Evolutionary conservation across 2,113 vertebrate species (phyloP).

Genomic region (Colistium nudipinnis): DNA sequence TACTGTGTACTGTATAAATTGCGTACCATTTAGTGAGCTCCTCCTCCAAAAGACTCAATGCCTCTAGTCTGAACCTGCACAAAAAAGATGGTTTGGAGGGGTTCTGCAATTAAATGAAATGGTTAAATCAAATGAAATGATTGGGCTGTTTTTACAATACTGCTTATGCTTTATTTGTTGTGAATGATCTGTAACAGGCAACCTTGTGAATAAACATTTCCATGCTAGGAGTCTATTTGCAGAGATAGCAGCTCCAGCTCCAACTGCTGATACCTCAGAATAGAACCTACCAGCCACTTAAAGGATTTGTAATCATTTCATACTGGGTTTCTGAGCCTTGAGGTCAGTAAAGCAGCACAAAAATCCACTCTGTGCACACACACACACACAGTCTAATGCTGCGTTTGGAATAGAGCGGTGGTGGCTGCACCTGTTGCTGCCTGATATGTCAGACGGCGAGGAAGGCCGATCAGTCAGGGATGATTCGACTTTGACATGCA

Average conservation of each 20-base stretch:
- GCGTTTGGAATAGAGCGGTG: slow-evolving; percentile 12
- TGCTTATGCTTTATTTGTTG: not conserved
- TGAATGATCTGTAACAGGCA: not conserved
- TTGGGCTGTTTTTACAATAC: not conserved
- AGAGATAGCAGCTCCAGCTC: not conserved
- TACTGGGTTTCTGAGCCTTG: slow-evolving; percentile 15
- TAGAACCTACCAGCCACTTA: not conserved
- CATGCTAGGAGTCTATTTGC: not conserved
- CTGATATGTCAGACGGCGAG: slow-evolving; percentile 7
- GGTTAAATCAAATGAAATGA: too few relatives aligned
- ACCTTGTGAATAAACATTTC: not conserved
- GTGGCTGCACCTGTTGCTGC: slow-evolving; percentile 15
- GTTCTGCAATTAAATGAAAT: not conserved
- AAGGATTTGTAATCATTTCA: slow-evolving; percentile 32
- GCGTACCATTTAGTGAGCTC: slow-evolving; percentile 7
- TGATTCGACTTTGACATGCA: slow-evolving; percentile 28
- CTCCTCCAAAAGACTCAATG: not conserved
- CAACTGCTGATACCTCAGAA: not conserved
- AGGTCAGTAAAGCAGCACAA: slow-evolving; percentile 21
- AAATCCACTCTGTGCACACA: slow-evolving; percentile 11
- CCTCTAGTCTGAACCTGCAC: slow-evolving; percentile 3
- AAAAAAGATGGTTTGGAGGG: not conserved
- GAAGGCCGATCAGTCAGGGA: slow-evolving; percentile 22
- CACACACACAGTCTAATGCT: not conserved
- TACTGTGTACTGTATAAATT: not conserved